Evolutionary conservation across 2,113 vertebrate genomes (phyloP).

Genomic region (Scartelaos histophorus): DNA sequence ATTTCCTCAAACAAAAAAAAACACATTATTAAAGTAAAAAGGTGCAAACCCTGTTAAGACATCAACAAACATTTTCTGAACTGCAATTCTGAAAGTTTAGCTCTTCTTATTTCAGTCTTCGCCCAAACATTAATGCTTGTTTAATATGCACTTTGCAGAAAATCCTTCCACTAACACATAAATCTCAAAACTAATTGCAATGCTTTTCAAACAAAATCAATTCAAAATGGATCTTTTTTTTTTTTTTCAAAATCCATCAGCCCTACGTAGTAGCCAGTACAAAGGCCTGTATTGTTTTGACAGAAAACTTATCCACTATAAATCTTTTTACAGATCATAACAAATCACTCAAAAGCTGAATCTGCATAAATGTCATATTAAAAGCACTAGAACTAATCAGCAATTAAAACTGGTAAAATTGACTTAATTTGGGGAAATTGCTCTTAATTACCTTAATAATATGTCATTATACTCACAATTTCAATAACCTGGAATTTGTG

Average conservation of each 20-base stretch:
- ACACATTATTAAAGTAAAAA: not conserved
- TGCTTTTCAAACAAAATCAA: too few relatives aligned
- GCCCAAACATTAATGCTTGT: not conserved
- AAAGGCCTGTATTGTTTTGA: not conserved
- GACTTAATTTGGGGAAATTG: not conserved
- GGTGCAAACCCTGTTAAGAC: not conserved
- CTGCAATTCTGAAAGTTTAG: not conserved
- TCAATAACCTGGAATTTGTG: too few relatives aligned
- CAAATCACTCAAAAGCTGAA: not conserved
- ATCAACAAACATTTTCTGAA: not conserved
- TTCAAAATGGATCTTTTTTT: too few relatives aligned
- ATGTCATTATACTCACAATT: not conserved
- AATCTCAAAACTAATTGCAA: not conserved
- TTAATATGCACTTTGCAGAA: not conserved
- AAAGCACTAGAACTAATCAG: not conserved
- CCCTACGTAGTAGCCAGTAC: not conserved
- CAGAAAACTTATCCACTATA: not conserved
- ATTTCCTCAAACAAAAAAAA: not conserved
- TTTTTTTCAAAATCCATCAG: not conserved
- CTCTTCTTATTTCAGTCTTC: not conserved
- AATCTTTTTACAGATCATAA: too few relatives aligned
- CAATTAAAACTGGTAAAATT: not conserved
- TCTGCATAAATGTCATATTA: not conserved
- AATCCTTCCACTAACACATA: not conserved
- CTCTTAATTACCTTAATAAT: not conserved